Evolutionary conservation across 2,797 vertebrate species (phyloP).

Genomic region (Aeoliscus strigatus): DNA sequence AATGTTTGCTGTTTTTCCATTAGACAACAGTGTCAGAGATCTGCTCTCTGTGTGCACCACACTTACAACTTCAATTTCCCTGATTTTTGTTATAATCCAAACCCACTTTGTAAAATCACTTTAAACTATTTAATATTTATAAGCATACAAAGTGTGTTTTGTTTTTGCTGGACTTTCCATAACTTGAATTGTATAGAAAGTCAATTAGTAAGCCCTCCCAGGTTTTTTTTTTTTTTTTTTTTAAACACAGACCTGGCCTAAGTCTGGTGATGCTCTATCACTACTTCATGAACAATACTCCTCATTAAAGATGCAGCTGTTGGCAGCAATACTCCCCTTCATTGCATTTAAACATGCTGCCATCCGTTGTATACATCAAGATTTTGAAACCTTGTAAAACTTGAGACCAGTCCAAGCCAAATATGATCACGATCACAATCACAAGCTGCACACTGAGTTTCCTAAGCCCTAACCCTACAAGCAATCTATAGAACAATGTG

Average conservation of each 20-base stretch:
- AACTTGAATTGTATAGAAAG: no score
- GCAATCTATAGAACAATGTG: no score
- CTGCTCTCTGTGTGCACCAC: constrained; percentile 17
- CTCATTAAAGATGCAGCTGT: neutral
- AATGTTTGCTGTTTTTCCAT: constrained; percentile 43
- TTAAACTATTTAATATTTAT: no score
- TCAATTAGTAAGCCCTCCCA: no score
- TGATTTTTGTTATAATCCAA: constrained; percentile 18
- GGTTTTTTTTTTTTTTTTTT: no score
- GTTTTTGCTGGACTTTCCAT: no score
- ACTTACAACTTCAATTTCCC: constrained; percentile 8
- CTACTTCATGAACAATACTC: neutral
- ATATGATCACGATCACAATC: neutral
- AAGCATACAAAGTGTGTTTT: no score
- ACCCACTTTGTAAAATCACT: no score
- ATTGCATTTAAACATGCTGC: neutral
- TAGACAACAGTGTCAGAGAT: constrained; percentile 19
- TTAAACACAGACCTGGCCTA: no score
- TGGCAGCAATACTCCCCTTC: neutral
- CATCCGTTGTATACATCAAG: neutral
- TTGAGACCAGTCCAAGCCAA: no score
- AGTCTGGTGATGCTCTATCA: neutral
- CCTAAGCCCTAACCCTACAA: no score
- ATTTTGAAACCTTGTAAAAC: neutral
- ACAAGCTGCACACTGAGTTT: neutral